Conservation (phyloP, 1,140 invertebrate species). For the Anoplophora glabripennis region DNA sequence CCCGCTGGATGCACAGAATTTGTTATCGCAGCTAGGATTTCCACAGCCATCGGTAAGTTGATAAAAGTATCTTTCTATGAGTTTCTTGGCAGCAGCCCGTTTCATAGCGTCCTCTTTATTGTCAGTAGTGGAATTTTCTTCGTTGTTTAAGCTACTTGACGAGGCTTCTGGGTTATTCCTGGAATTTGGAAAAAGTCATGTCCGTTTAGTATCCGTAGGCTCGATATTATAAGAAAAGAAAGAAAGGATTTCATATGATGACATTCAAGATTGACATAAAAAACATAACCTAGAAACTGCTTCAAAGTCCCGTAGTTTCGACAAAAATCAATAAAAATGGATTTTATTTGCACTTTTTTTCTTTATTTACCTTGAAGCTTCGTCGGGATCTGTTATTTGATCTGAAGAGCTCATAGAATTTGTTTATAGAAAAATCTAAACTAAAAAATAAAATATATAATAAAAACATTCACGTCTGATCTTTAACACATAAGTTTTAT, state of each 20-base stretch:
- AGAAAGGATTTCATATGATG: constrained; percentile 25
- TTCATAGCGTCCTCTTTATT: constrained; percentile 70
- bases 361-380: constrained; percentile 45
- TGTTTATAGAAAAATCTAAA: constrained; percentile 14
- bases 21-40: constrained; percentile 78
- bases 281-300: constrained; percentile 32
- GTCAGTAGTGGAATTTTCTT: constrained; percentile 20
- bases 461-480: constrained; percentile 7
- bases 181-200: constrained; percentile 15
- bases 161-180: constrained; percentile 47
- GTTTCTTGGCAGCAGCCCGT: constrained; percentile 78
- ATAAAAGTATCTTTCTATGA: constrained; percentile 91
- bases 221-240: constrained; percentile 19
- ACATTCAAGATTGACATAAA: constrained; percentile 40
- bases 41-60: constrained; percentile 89
- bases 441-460: constrained; percentile 10
- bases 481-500: too few species aligned
- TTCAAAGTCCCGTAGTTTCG: not conserved
- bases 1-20: constrained; percentile 84
- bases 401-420: constrained; percentile 48
- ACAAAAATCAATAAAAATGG: not conserved
- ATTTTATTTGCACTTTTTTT: not conserved
- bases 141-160: constrained; percentile 38
- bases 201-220: not conserved
- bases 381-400: constrained; percentile 38